phyloP scores from a whole-genome alignment of 1,140 invertebrate species.

The Pogonomyrmex californicus region DNA sequence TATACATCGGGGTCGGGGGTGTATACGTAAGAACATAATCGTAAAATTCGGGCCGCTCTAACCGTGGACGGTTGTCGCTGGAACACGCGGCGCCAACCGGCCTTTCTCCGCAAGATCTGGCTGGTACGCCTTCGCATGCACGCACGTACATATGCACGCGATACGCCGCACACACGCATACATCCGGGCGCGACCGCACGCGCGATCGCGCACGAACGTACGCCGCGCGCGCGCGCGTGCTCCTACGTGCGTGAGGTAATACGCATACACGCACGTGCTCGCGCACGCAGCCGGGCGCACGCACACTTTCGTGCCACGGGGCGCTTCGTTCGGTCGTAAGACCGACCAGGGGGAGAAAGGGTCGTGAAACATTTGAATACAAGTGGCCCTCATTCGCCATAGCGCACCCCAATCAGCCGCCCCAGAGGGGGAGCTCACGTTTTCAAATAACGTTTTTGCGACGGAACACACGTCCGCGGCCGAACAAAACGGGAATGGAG shows the following conservation, averaged over 20 bases:
- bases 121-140: constrained; percentile 52
- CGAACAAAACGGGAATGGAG: constrained; percentile 37
- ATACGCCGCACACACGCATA: not conserved
- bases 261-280: constrained; percentile 20
- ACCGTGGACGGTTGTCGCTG: constrained; percentile 45
- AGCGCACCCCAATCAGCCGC: constrained; percentile 58
- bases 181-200: not conserved
- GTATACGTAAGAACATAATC: constrained; percentile 58
- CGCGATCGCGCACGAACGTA: constrained; percentile 6
- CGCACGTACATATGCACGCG: constrained; percentile 29
- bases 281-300: constrained; percentile 10
- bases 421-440: constrained; percentile 1
- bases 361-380: constrained; percentile 61
- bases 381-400: constrained; percentile 62
- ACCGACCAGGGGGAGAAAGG: constrained; percentile 31
- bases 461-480: constrained; percentile 51
- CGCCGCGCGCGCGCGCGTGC: not conserved
- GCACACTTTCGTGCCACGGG: constrained; percentile 54
- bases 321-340: constrained; percentile 50
- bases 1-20: constrained; percentile 1
- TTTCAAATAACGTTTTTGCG: constrained; percentile 63
- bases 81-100: constrained; percentile 51
- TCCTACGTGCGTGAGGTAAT: not conserved
- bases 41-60: constrained; percentile 54
- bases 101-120: constrained; percentile 59